Percentiles rank a stretch among this genome's conserved stretches.
Evolutionary conservation across 2,888 invertebrate genomes (phyloP).

Genomic region (Diabrotica balteata): DNA sequence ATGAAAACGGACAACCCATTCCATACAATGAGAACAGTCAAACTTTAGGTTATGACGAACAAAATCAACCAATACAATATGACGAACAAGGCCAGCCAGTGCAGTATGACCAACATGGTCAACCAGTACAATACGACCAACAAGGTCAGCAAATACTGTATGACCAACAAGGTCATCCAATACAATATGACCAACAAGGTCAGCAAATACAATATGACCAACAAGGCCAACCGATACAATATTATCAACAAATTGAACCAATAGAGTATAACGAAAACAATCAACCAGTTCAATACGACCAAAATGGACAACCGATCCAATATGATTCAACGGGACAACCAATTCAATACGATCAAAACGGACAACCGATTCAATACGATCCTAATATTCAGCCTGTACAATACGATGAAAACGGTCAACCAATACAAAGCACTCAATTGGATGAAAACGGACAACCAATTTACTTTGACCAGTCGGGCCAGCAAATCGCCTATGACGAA

Average conservation of each 20-base stretch:
- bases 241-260: slow-evolving; percentile 33
- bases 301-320: slow-evolving; percentile 42
- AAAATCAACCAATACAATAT: slow-evolving; percentile 36
- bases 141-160: slow-evolving; percentile 37
- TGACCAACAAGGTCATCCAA: slow-evolving; percentile 37
- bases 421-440: slow-evolving; percentile 27
- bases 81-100: slow-evolving; percentile 19
- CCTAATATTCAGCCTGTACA: slow-evolving; percentile 33
- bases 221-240: slow-evolving; percentile 37
- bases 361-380: slow-evolving; percentile 38
- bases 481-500: slow-evolving; percentile 43
- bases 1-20: slow-evolving; percentile 36
- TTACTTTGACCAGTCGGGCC: slow-evolving; percentile 38
- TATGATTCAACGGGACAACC: slow-evolving; percentile 43
- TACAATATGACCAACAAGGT: slow-evolving; percentile 28
- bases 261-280: slow-evolving; percentile 23
- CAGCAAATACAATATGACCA: slow-evolving; percentile 33
- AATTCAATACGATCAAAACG: slow-evolving; percentile 32
- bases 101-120: slow-evolving; percentile 41
- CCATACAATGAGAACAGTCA: slow-evolving; percentile 29
- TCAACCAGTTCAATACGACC: slow-evolving; percentile 42
- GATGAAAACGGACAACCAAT: slow-evolving; percentile 35
- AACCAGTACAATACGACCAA: slow-evolving; percentile 37
- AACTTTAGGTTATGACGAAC: slow-evolving; percentile 38
- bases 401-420: slow-evolving; percentile 43